Evolutionary conservation across 1,140 invertebrate species (phyloP).

Genomic region (Drosophila mauritiana): DNA sequence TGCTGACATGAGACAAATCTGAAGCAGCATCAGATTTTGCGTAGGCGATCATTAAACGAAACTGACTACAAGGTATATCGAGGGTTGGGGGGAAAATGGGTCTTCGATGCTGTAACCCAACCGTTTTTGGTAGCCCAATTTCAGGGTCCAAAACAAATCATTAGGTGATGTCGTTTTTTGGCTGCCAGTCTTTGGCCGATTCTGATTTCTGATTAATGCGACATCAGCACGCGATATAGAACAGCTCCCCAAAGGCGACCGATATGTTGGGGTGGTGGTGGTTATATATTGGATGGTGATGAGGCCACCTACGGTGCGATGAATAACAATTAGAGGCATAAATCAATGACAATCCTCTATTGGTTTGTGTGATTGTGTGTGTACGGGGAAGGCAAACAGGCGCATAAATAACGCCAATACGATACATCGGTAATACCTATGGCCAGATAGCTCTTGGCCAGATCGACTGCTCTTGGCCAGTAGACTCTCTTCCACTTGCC

Average conservation of each 20-base stretch:
- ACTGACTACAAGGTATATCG: conserved; percentile 25
- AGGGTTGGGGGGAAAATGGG: neutral
- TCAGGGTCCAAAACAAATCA: conserved; percentile 73
- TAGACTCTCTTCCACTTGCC: conserved; percentile 52
- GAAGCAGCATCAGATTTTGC: conserved; percentile 59
- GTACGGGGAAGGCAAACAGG: conserved; percentile 60
- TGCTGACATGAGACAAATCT: conserved; percentile 79
- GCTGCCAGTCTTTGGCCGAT: conserved; percentile 35
- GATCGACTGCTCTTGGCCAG: neutral
- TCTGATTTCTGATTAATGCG: conserved; percentile 73
- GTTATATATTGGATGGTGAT: conserved; percentile 10
- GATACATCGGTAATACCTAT: conserved; percentile 21
- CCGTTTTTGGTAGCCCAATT: conserved; percentile 59
- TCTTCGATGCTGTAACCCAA: conserved; percentile 36
- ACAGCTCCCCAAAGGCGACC: conserved; percentile 34
- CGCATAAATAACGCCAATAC: conserved; percentile 62
- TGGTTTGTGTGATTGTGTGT: conserved; percentile 17
- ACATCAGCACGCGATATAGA: conserved; percentile 70
- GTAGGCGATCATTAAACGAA: conserved; percentile 71
- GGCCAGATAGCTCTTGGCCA: conserved; percentile 14
- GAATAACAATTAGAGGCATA: conserved; percentile 79
- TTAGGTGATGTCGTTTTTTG: conserved; percentile 61
- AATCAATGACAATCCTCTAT: conserved; percentile 70
- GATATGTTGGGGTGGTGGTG: conserved; percentile 11
- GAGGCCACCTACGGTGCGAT: conserved; percentile 70